Conservation (phyloP, 2,888 invertebrate genomes). For the Nephrotoma flavescens region DNA sequence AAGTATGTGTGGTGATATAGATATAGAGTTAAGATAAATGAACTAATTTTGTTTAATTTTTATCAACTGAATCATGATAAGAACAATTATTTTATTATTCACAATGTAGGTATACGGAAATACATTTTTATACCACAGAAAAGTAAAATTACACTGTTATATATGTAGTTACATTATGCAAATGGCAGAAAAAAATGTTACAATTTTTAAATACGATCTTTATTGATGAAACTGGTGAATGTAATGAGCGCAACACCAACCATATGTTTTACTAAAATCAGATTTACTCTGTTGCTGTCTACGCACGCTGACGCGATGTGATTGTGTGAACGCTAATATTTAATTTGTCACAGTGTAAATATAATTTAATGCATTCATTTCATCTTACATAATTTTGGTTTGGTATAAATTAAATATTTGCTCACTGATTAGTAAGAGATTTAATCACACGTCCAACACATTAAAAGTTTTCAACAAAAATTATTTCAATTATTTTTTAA, state of each 20-base stretch:
- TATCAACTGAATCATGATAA: neutral
- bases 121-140: neutral
- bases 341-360: neutral
- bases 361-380: neutral
- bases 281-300: neutral
- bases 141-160: neutral
- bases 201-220: no score
- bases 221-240: no score
- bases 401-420: neutral
- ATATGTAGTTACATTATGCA: neutral
- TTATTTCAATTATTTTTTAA: neutral
- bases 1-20: neutral
- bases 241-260: no score
- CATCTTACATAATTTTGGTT: neutral
- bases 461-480: neutral
- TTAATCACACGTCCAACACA: neutral
- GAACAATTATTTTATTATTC: neutral
- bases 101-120: neutral
- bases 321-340: neutral
- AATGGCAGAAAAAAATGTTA: neutral
- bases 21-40: neutral
- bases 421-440: neutral
- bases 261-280: neutral
- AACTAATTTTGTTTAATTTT: neutral
- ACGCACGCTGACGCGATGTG: neutral